Evolutionary conservation across 1,140 invertebrate genomes (phyloP).

Genomic region (Sminthurinus signatus): DNA sequence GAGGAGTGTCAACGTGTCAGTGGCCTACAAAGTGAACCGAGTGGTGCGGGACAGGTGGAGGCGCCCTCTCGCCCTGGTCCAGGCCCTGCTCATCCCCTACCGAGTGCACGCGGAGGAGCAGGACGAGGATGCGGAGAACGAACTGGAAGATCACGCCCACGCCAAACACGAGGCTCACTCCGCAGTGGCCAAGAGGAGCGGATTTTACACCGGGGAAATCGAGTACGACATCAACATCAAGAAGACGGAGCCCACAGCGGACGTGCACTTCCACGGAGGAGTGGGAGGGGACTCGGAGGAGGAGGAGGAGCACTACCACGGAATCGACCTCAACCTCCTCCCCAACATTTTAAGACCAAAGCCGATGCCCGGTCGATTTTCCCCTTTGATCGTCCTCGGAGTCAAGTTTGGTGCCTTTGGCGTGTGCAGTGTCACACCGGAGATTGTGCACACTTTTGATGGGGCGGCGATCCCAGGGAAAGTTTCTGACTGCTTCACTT

Average conservation of each 20-base stretch:
- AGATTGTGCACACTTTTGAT: constrained; percentile 33
- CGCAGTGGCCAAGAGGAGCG: neutral
- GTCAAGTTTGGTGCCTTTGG: constrained; percentile 17
- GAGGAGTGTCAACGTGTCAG: constrained; percentile 18
- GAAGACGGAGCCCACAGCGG: constrained; percentile 9
- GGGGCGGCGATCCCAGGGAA: constrained; percentile 22
- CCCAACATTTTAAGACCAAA: constrained; percentile 10
- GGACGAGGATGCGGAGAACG: neutral
- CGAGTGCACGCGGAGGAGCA: neutral
- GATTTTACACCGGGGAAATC: constrained; percentile 9
- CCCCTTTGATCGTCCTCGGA: constrained; percentile 12
- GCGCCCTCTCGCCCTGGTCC: neutral
- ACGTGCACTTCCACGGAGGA: constrained; percentile 21
- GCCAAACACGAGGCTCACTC: no score
- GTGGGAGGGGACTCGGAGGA: neutral
- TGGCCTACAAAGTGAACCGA: constrained; percentile 25
- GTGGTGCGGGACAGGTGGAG: constrained; percentile 5
- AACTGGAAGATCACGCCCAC: neutral
- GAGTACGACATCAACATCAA: constrained; percentile 20
- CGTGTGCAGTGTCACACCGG: constrained; percentile 33
- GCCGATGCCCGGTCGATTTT: constrained; percentile 25
- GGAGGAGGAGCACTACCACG: constrained; percentile 28
- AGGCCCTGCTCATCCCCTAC: constrained; percentile 11
- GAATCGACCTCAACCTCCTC: constrained; percentile 29
- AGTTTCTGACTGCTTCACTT: constrained; percentile 34